A percentile compares a stretch with the other conserved stretches of the same genome.
phyloP scores from a whole-genome alignment of 2,888 invertebrate genomes.

The Gerosis bhagava region DNA sequence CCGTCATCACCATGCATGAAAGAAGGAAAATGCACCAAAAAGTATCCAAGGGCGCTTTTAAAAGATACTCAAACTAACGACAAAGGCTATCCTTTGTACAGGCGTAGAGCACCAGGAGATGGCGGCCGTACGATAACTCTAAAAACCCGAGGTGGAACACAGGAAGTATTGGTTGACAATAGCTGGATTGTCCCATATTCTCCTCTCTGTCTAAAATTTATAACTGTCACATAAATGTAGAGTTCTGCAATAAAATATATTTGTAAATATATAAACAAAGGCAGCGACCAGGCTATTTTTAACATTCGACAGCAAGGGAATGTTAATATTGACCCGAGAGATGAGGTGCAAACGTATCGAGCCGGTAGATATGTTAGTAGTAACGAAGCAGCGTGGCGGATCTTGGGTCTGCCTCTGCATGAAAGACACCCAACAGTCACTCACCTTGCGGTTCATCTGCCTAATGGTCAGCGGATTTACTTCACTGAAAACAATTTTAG shows the following conservation, averaged over 20 bases:
- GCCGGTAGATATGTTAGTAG: constrained; percentile 42
- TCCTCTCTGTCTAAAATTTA: constrained; percentile 22
- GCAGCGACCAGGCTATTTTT: constrained; percentile 34
- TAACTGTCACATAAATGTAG: constrained; percentile 33
- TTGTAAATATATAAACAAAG: constrained; percentile 32
- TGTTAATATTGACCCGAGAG: constrained; percentile 28
- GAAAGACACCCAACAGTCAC: constrained; percentile 37
- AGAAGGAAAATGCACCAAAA: constrained; percentile 34
- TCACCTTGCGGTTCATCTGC: constrained; percentile 38
- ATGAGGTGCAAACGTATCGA: constrained; percentile 42
- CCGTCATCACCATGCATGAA: constrained; percentile 34
- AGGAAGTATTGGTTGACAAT: too few relatives aligned
- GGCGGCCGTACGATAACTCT: constrained; percentile 34
- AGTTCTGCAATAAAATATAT: constrained; percentile 36
- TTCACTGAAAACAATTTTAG: constrained; percentile 42
- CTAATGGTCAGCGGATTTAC: constrained; percentile 42
- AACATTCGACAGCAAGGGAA: constrained; percentile 24
- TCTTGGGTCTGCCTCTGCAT: constrained; percentile 34
- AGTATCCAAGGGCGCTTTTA: constrained; percentile 35
- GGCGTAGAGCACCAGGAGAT: constrained; percentile 36
- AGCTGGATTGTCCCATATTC: constrained; percentile 7
- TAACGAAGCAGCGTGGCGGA: constrained; percentile 42
- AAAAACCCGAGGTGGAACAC: constrained; percentile 23
- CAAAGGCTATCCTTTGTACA: constrained; percentile 41
- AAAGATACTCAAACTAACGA: constrained; percentile 36